Conservation (phyloP, 2,113 vertebrate species). For the Tupaia tana region DNA sequence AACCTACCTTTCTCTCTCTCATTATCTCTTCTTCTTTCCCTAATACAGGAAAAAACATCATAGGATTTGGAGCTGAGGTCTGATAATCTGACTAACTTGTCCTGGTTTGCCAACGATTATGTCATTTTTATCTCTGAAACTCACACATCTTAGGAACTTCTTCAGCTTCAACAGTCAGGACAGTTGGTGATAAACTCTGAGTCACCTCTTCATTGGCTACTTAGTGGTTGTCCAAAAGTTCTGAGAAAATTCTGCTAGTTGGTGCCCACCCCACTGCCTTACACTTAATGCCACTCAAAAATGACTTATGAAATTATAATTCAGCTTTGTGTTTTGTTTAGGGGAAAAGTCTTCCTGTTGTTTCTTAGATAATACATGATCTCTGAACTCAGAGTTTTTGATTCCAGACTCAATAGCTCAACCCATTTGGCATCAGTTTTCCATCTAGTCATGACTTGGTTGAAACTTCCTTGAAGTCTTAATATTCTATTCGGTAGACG, state of each 20-base stretch:
- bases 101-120: background rate
- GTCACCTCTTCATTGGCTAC: background rate
- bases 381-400: background rate
- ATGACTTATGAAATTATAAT: background rate
- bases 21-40: no score
- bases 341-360: background rate
- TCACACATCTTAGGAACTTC: rapidly evolving
- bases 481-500: background rate
- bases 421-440: background rate
- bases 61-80: background rate
- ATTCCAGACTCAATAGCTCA: background rate
- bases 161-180: background rate
- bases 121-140: background rate
- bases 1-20: no score
- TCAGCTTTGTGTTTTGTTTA: background rate
- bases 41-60: background rate
- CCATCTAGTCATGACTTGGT: background rate
- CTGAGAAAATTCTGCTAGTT: background rate
- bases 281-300: background rate
- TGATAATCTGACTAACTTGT: background rate
- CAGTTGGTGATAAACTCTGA: background rate
- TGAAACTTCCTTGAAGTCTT: background rate
- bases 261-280: background rate
- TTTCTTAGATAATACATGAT: slow-evolving; percentile 5
- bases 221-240: background rate